Evolutionary conservation across 2,113 vertebrate species (phyloP).

Genomic region (Ailurus styani): DNA sequence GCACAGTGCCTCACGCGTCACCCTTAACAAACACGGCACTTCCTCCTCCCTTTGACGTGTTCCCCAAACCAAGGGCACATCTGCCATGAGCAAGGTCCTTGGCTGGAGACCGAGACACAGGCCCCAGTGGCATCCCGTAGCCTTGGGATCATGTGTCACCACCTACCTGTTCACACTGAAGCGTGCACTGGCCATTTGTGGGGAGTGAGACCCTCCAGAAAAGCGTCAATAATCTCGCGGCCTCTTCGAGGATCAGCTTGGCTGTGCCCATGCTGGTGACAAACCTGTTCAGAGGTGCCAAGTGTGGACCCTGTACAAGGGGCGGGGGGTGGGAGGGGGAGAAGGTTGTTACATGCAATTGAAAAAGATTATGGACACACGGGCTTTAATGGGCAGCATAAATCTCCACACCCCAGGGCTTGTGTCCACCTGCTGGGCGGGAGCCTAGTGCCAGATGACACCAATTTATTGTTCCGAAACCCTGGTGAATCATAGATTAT

Average conservation of each 20-base stretch:
- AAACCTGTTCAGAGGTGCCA: slow-evolving; percentile 76
- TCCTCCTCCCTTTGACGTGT: background rate
- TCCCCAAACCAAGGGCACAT: background rate
- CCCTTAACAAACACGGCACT: rapidly evolving
- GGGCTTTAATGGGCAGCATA: slow-evolving; percentile 47
- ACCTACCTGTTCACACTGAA: slow-evolving; percentile 77
- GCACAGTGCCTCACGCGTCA: rapidly evolving
- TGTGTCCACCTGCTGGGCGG: slow-evolving; percentile 14
- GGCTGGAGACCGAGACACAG: background rate
- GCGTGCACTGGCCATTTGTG: slow-evolving; percentile 47
- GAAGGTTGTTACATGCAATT: slow-evolving; percentile 6
- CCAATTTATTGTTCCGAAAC: slow-evolving; percentile 60
- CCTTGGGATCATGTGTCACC: background rate
- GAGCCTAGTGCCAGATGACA: slow-evolving; percentile 38
- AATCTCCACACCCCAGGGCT: slow-evolving; percentile 51
- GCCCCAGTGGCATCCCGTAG: background rate
- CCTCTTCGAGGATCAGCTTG: slow-evolving; percentile 90
- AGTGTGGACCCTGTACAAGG: slow-evolving; percentile 67
- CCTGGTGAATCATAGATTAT: slow-evolving; percentile 63
- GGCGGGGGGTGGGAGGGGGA: rapidly evolving
- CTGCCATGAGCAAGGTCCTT: background rate
- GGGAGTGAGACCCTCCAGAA: slow-evolving; percentile 94
- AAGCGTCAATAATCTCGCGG: slow-evolving; percentile 86
- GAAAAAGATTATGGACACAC: slow-evolving; percentile 35
- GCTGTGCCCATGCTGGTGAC: slow-evolving; percentile 79